Base-by-base conservation (phyloP, 2,113 vertebrate species). In the Petromus typicus region DNA sequence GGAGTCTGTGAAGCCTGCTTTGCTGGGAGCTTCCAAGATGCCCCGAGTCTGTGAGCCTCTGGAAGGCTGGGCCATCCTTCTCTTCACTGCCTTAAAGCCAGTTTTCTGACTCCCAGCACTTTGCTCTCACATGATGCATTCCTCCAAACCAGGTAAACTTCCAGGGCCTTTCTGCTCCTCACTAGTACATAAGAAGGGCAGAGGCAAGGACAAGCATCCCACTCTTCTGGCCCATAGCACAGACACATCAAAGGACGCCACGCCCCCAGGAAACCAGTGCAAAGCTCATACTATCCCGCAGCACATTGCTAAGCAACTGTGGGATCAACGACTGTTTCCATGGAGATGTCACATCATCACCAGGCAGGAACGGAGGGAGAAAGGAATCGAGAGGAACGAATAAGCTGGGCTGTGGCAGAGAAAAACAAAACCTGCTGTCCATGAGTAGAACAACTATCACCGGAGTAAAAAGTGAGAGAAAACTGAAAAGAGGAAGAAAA, bases 311-410 rank as follows among this genome's bases (percentile, higher is more conserved):
- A 98, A 51, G 99, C 98, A 96, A 99, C 98, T 96, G 89, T 95
- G 97, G 98, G 98, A 98, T 98, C 98, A 98, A 98, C 98, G 98
- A 95, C 88, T 95, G 99, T 99, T 99, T 99, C 99, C 98, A 99
- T 99, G 98, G 98, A 94, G 96, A 99, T 98, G 96, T 97, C 97
- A 97, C 98, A 98, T 99, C 98, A 99, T 99, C 98, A 89, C 97
- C 98, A 98, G 56, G 97, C 2, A 91, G 97, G 97, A n/a, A n/a
- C 97, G 80, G 94, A 66, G 64, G 18, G 63, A 59, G 17, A 67
- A 94, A 93, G 0, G 78, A 80, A 89, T 95, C 59, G 48, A 93
- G 16, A 81, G 93, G 14, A 66, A 5, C 59, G 23, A 30, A 57
- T 71, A 90, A 0, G 3, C 94, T 51, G 81, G 69, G 43, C 63